A percentile compares a stretch with the other conserved stretches of the same genome.
These are phyloP conservation scores for Sakesphorus luctuosus DNA, from an alignment of 2,113 vertebrate genomes.

Conservation along the genomic window DNA sequence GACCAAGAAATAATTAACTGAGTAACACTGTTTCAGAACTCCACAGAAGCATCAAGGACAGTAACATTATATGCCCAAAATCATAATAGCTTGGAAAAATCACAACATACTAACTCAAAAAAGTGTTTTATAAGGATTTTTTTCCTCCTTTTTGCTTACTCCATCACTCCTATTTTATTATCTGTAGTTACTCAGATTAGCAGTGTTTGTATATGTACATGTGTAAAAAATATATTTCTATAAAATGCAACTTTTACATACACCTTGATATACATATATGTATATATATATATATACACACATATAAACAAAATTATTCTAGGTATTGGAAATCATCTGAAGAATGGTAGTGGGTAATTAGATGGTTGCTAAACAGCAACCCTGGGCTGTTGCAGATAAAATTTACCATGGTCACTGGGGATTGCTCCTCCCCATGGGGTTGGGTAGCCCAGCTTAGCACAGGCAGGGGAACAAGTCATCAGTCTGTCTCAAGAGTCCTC, in stretches of 20 bases:
- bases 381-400: not conserved
- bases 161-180: not conserved
- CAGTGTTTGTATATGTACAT: not conserved
- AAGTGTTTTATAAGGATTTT: not conserved
- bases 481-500: not conserved
- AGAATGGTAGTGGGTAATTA: not conserved
- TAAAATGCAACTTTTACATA: not conserved
- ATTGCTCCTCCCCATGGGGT: not conserved
- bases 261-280: not conserved
- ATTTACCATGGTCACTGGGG: not conserved
- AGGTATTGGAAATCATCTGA: not conserved
- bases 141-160: not conserved
- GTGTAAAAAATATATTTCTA: not conserved
- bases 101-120: not conserved
- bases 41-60: not conserved
- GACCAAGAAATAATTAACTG: not conserved
- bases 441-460: not conserved
- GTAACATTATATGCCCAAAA: not conserved
- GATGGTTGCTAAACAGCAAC: not conserved
- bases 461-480: not conserved
- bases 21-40: not conserved
- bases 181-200: not conserved
- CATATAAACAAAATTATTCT: not conserved
- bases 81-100: not conserved
- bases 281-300: rapidly evolving